These are phyloP conservation scores for Pseudococcus longispinus DNA, from an alignment of 2,888 invertebrate genomes.

Conservation along the genomic window DNA sequence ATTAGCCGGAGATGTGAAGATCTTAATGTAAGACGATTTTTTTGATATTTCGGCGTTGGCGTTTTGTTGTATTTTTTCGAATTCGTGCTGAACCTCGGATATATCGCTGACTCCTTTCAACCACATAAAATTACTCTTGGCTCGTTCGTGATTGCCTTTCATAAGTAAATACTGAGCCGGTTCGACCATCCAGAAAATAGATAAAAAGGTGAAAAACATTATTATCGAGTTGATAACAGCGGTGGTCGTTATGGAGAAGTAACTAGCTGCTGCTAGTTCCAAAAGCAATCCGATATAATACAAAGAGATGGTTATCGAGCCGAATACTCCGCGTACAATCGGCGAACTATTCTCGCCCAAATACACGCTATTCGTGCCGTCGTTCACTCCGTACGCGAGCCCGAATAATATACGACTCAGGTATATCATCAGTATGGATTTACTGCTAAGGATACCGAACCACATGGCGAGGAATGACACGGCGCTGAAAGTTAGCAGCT, in stretches of 20 bases:
- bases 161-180: slow-evolving; percentile 1
- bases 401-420: slow-evolving; percentile 8
- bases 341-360: slow-evolving; percentile 31
- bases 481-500: neutral
- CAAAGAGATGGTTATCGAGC: neutral
- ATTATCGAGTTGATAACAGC: neutral
- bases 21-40: neutral
- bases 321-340: neutral
- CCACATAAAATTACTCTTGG: slow-evolving; percentile 12
- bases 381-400: neutral
- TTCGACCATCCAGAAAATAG: slow-evolving; percentile 4
- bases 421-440: slow-evolving; percentile 17
- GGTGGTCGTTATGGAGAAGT: neutral
- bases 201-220: neutral
- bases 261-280: neutral
- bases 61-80: slow-evolving; percentile 33
- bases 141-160: neutral
- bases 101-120: slow-evolving; percentile 26
- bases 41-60: neutral
- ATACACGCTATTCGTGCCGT: slow-evolving; percentile 4
- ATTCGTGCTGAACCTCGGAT: slow-evolving; percentile 9
- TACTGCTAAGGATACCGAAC: neutral
- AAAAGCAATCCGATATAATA: slow-evolving; percentile 17
- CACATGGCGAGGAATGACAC: neutral
- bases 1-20: slow-evolving; percentile 10